phyloP scores from a whole-genome alignment of 2,797 vertebrate genomes.

The Sphenopsis melanotis region DNA sequence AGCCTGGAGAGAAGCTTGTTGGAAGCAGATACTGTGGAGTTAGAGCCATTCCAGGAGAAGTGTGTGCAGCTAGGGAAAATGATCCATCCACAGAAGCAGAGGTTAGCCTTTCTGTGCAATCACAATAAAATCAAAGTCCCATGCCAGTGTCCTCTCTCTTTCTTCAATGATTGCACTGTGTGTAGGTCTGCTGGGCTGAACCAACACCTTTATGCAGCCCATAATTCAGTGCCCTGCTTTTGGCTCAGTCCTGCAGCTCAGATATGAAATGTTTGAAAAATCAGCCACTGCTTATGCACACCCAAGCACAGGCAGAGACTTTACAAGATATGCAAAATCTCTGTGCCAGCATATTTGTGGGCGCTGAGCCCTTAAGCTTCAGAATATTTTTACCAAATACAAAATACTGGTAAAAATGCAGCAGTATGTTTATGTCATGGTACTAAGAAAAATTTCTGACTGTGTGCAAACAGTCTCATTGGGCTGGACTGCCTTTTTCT shows the following conservation, averaged over 20 bases:
- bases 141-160: background rate
- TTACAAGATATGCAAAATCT: slow-evolving; percentile 2
- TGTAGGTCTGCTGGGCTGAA: background rate
- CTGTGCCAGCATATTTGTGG: slow-evolving; percentile 15
- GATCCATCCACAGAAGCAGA: slow-evolving; percentile 28
- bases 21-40: slow-evolving; percentile 47
- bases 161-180: background rate
- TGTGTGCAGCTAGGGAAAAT: background rate
- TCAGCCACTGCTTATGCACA: background rate
- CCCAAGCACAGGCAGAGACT: background rate
- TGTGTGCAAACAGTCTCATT: slow-evolving; percentile 26
- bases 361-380: slow-evolving; percentile 52
- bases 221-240: background rate
- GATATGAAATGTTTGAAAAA: slow-evolving; percentile 17
- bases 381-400: slow-evolving; percentile 25
- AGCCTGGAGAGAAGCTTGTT: slow-evolving; percentile 56
- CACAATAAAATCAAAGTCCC: background rate
- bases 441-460: slow-evolving; percentile 17
- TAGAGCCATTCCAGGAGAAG: slow-evolving; percentile 15
- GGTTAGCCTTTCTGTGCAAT: background rate
- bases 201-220: background rate
- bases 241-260: background rate
- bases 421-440: background rate
- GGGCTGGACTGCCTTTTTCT: background rate
- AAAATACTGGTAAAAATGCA: slow-evolving; percentile 49